Base-by-base conservation (phyloP, 2,113 vertebrate species). In the Anolis sagrei region DNA sequence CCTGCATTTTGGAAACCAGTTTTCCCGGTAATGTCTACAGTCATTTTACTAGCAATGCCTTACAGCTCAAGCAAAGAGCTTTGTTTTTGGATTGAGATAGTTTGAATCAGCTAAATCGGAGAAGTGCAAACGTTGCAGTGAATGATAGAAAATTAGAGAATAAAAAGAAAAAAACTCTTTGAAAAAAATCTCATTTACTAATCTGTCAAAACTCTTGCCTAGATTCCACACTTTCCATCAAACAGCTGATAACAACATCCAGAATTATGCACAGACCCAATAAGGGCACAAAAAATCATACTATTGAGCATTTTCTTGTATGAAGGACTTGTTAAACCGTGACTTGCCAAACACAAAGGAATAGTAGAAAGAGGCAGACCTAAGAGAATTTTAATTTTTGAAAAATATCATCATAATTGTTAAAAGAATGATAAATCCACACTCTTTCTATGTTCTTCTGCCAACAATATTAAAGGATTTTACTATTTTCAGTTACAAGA, bases 71-170 rank as follows among this genome's bases (percentile, higher is more conserved):
- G 36, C 14, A 79, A 58, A 48, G 34, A 54, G 23, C 76, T 79
- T 16, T 64, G 21, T 66, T 80, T 62, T 18, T 80, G 16, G 69
- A 80, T 79, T 73, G 58, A 78, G 34, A 58, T 49, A 64, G 74
- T 74, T 18, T 62, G 77, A 80, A 69, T 74, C 84, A 80, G 84
- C 54, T 62, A 64, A 61, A 85, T 74, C 32, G 16, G 44, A 64
- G 23, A 74, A 14, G 21, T 74, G 77, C 14, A 80, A 74, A 72
- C 76, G 79, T 72, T 27, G 10, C 51, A 51, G 79, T 48, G 49
- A 85, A 61, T 82, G 54, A 83, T 61, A 64, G 76, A 79, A 85
- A 86, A 64, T 34, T 74, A 86, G 77, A 80, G 64, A 29, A 25
- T 32, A 80, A 29, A 64, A 62, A 9, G 29, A 64, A 44, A 76